Percentiles rank a stretch among this genome's conserved stretches.
phyloP scores from a whole-genome alignment of 1,140 invertebrate genomes.

The Coptotermes formosanus region DNA sequence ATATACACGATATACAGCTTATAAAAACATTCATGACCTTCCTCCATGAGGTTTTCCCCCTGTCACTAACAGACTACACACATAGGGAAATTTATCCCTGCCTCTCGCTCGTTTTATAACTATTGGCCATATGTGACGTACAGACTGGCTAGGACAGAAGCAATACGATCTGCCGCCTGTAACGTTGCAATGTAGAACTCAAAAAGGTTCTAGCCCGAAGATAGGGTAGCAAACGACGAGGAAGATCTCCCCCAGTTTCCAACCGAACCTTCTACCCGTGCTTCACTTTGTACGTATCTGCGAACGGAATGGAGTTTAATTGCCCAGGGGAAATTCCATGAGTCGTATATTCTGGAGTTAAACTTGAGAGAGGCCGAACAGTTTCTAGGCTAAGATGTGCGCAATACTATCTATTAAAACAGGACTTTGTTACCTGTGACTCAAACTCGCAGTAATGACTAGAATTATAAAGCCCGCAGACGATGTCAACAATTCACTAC shows the following conservation, averaged over 20 bases:
- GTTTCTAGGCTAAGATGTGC: not conserved
- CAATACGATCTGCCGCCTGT: not conserved
- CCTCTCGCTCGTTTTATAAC: not conserved
- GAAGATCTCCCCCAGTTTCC: not conserved
- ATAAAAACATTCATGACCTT: too few species aligned
- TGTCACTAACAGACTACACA: not conserved
- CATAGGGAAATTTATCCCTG: not conserved
- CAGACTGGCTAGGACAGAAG: not conserved
- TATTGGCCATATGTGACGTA: not conserved
- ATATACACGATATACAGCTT: too few species aligned
- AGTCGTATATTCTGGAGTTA: not conserved
- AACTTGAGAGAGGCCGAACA: not conserved
- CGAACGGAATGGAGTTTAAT: constrained; percentile 10
- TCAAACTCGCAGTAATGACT: too few species aligned
- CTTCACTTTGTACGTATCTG: not conserved
- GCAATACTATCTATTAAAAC: not conserved
- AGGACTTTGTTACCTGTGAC: too few species aligned
- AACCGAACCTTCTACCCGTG: not conserved
- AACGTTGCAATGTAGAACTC: not conserved
- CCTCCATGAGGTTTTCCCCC: not conserved
- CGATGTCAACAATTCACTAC: too few species aligned
- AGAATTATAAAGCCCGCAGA: too few species aligned
- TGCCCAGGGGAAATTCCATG: constrained; percentile 1
- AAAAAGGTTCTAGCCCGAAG: not conserved
- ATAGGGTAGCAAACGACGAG: not conserved